Base-by-base conservation (phyloP, 92 coral and sea anemone species). In the Palythoa heliodiscus region DNA sequence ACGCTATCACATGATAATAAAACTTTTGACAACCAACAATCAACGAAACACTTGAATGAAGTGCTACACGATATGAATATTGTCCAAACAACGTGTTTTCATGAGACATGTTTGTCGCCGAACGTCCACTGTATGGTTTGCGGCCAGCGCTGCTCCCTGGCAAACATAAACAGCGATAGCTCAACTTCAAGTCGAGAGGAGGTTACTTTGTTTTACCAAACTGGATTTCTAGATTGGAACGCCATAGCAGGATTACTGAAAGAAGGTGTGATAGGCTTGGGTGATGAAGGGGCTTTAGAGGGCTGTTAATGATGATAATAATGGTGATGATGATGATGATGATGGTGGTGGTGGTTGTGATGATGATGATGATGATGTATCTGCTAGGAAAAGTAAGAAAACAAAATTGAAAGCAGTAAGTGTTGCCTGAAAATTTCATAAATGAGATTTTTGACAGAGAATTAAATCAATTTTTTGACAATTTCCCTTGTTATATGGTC, bases 81-180 rank as follows among this genome's bases (percentile, higher is more conserved):
- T 43, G 43, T 80, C 38, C 48, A 47, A 10, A 52, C 61, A 3
- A 39, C 60, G 1, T 66, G 84, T 43, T 6, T 4, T 8, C 73
- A 14, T n/a, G 63, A 80, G 57, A 80, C 84, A 7, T 80, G 84
- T 29, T 52, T 80, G 61, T 66, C 84, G 20, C 7, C 57, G 3
- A 80, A 64, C 23, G 84, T 80, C 11, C 61, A 66, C 54, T 73
- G 84, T 50, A 80, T 66, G 84, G 70, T 80, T 40, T 43, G 55
- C 6, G 40, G 52, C 11, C 63, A 14, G 11, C 13, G 57, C 48
- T 6, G 3, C 38, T 11, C 73, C 84, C 22, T 43, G 73, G 0
- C 38, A 64, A 67, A 52, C 22, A 14, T 20, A 11, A 70, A 23
- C 35, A 5, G 13, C 17, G 38, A 24, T 54, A 2, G 40, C 6